These are phyloP conservation scores for Drosophila ercepeae DNA, from an alignment of 1,140 invertebrate species.

Conservation along the genomic window DNA sequence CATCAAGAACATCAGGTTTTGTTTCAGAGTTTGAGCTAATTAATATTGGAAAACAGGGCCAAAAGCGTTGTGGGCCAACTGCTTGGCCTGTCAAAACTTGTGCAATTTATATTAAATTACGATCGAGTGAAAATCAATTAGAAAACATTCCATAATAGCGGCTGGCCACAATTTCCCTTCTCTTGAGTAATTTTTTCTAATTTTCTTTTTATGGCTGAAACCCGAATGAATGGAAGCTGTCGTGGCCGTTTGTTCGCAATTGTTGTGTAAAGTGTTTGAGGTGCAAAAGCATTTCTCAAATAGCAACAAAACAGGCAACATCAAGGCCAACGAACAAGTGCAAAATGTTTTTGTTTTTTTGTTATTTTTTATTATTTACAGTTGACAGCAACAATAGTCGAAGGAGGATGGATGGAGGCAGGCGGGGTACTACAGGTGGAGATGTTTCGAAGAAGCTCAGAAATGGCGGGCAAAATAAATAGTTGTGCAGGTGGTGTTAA, in stretches of 20 bases:
- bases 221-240: slow-evolving; percentile 24
- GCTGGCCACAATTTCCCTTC: slow-evolving; percentile 55
- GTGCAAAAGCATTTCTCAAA: slow-evolving; percentile 27
- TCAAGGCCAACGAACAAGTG: slow-evolving; percentile 41
- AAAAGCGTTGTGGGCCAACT: slow-evolving; percentile 37
- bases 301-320: slow-evolving; percentile 12
- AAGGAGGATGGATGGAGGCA: slow-evolving; percentile 5
- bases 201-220: slow-evolving; percentile 8
- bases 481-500: slow-evolving; percentile 84
- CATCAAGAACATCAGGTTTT: slow-evolving; percentile 45
- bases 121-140: slow-evolving; percentile 72
- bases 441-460: slow-evolving; percentile 40
- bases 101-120: slow-evolving; percentile 79
- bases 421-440: not conserved
- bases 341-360: slow-evolving; percentile 57
- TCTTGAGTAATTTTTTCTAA: not conserved
- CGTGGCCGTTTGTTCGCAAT: slow-evolving; percentile 47
- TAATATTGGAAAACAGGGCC: slow-evolving; percentile 57
- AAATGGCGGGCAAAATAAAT: slow-evolving; percentile 72
- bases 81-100: slow-evolving; percentile 71
- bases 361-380: slow-evolving; percentile 44
- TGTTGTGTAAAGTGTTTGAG: slow-evolving; percentile 48
- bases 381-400: slow-evolving; percentile 64
- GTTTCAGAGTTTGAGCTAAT: slow-evolving; percentile 42
- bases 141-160: slow-evolving; percentile 65